Base-by-base conservation (phyloP, 1,140 invertebrate genomes). In the Tigriopus japonicus region DNA sequence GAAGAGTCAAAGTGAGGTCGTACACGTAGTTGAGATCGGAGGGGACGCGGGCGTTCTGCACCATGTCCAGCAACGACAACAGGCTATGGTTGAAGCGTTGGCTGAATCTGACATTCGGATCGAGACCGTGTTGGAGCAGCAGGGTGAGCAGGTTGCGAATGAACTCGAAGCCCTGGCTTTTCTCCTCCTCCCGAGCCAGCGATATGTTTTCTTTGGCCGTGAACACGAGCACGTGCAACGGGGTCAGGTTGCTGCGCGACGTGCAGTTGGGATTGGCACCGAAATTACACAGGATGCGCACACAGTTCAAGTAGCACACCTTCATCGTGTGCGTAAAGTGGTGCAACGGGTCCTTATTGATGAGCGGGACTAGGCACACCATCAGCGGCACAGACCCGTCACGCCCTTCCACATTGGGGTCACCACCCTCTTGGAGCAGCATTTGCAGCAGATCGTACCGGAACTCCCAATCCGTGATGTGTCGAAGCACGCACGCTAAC, bases 271-370 rank as follows among this genome's bases (percentile, higher is more conserved):
- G 79, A 70, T 82, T 83, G 7, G 81, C 82, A 62, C 81, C 81
- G 67, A 81, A 73, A 69, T 81, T 80, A 64, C 81, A 69, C 45
- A 84, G 67, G 51, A 83, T 79, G 24, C 80, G 72, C 23, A 84
- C 81, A 69, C 81, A 84, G 67, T 84, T 84, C 59, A 83, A 68
- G 68, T 82, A 83, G 68, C 80, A 83, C 2, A 83, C 79, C 73
- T 84, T 84, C 79, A 83, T 83, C 54, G 75, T 81, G 69, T 84
- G 82, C 15, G 81, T 82, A 65, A 83, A 81, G 68, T 81, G 80
- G 69, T 83, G 81, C 42, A 84, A 67, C 42, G 81, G 81, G 72
- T 83, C 81, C 67, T 83, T 84, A 67, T 84, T 84, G 42, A 84
- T 83, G 7, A 84, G 72, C 35, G 82, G 82, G 19, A 84, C 81